These are phyloP conservation scores for Bombus confusus DNA, from an alignment of 1,140 invertebrate species.

Conservation along the genomic window DNA sequence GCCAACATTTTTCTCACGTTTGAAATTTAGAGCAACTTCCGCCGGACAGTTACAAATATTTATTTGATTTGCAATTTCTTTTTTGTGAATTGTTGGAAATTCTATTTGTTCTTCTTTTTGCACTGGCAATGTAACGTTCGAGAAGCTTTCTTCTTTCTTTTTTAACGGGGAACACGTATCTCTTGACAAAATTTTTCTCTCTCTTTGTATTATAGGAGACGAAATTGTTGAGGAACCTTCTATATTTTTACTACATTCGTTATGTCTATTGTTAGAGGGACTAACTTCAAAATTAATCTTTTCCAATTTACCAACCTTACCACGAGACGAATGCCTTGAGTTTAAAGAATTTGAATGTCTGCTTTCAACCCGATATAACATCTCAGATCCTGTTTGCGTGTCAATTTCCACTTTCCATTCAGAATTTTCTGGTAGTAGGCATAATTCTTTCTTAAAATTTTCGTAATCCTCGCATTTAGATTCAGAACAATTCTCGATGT, in stretches of 20 bases:
- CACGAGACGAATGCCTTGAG: background rate
- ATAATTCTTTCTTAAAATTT: background rate
- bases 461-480: background rate
- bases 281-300: background rate
- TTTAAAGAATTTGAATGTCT: background rate
- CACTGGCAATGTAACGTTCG: background rate
- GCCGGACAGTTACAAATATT: background rate
- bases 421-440: no score
- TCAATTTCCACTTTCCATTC: constrained; percentile 25
- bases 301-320: no score
- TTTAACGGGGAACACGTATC: background rate
- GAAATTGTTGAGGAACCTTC: background rate
- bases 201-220: background rate
- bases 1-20: background rate
- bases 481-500: background rate
- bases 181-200: no score
- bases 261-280: background rate
- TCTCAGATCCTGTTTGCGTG: background rate
- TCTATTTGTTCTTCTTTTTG: no score
- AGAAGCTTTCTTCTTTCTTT: background rate
- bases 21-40: background rate
- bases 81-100: background rate
- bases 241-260: background rate
- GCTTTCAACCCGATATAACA: constrained; percentile 26
- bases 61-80: constrained; percentile 2